Evolutionary conservation across 1,140 invertebrate genomes (phyloP).

Genomic region (Glomeris maerens): DNA sequence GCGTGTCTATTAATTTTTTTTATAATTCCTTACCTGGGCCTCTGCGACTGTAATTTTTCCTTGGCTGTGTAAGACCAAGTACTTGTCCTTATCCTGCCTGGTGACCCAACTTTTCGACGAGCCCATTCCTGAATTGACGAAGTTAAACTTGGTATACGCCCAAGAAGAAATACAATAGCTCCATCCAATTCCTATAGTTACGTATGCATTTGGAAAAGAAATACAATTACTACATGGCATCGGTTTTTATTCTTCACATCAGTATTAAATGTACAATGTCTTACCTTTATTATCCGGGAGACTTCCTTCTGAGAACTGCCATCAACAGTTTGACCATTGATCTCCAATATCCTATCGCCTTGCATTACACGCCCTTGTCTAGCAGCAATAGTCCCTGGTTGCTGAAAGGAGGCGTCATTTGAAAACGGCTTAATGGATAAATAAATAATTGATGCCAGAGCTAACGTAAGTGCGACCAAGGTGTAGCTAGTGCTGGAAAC

Average conservation of each 20-base stretch:
- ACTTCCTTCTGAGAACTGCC: slow-evolving; percentile 23
- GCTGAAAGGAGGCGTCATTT: slow-evolving; percentile 16
- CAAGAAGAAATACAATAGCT: slow-evolving; percentile 21
- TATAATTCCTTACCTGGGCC: slow-evolving; percentile 22
- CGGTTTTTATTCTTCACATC: not conserved
- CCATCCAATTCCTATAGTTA: slow-evolving; percentile 21
- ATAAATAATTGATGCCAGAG: not conserved
- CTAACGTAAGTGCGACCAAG: not conserved
- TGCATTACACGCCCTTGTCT: slow-evolving; percentile 19
- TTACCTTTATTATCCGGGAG: slow-evolving; percentile 17
- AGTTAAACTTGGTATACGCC: slow-evolving; percentile 18
- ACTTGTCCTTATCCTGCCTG: slow-evolving; percentile 20
- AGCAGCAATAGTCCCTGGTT: slow-evolving; percentile 22
- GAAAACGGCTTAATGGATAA: not conserved
- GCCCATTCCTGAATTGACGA: slow-evolving; percentile 23
- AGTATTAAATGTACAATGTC: not conserved
- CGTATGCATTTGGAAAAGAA: slow-evolving; percentile 5
- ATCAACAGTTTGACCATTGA: slow-evolving; percentile 23
- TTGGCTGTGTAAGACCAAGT: slow-evolving; percentile 25
- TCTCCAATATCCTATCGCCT: slow-evolving; percentile 23
- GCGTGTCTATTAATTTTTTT: too few relatives aligned
- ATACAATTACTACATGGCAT: not conserved
- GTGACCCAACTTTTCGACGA: slow-evolving; percentile 20
- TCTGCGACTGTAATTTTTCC: slow-evolving; percentile 22
- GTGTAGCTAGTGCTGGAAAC: not conserved